A percentile compares a stretch with the other conserved stretches of the same genome.
These are phyloP conservation scores for Tetraodon nigroviridis DNA, from an alignment of 2,113 vertebrate species.

Conservation along the genomic window DNA sequence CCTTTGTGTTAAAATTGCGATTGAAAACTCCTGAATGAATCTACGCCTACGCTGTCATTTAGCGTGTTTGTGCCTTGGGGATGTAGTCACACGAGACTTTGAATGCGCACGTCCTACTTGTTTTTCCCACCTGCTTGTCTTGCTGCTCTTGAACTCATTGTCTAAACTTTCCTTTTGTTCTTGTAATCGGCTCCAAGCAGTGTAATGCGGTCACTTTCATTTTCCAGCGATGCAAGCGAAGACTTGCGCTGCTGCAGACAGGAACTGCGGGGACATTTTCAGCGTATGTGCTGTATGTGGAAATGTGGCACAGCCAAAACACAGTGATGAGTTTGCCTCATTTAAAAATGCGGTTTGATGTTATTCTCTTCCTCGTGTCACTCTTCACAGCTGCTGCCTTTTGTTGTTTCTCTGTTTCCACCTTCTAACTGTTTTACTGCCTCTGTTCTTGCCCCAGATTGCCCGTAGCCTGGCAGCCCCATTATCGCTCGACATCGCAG, in stretches of 20 bases:
- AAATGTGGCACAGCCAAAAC: conserved; percentile 37
- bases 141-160: conserved; percentile 10
- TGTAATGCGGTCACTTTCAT: conserved; percentile 25
- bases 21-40: conserved; percentile 55
- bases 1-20: conserved; percentile 35
- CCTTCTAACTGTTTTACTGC: not conserved
- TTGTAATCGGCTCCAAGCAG: conserved; percentile 40
- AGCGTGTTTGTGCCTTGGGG: conserved; percentile 36
- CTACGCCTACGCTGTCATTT: conserved; percentile 47
- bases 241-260: conserved; percentile 53
- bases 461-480: conserved; percentile 87
- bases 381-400: conserved; percentile 27
- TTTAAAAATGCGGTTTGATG: conserved; percentile 67
- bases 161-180: conserved; percentile 32
- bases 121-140: conserved; percentile 10
- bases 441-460: conserved; percentile 70
- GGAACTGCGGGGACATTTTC: conserved; percentile 61
- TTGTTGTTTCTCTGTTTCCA: conserved; percentile 1
- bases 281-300: conserved; percentile 40
- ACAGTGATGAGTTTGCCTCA: conserved; percentile 62
- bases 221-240: conserved; percentile 25
- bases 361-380: conserved; percentile 38
- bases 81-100: conserved; percentile 22
- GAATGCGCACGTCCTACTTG: conserved; percentile 29
- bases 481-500: conserved; percentile 89